Evolutionary conservation across 2,113 vertebrate species (phyloP).

Genomic region (Phocoena phocoena): DNA sequence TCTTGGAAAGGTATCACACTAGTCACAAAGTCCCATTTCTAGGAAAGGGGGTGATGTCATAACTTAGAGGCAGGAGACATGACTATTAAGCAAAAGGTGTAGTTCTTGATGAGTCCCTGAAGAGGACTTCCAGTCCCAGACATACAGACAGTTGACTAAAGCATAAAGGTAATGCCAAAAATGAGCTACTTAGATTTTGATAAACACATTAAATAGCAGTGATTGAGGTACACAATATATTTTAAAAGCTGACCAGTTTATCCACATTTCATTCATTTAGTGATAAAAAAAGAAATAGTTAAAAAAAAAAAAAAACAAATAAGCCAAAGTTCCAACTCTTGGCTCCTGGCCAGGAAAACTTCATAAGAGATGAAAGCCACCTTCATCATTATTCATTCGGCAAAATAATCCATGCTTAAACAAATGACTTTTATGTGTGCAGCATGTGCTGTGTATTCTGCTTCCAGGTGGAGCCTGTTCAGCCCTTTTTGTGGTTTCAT

Average conservation of each 20-base stretch:
- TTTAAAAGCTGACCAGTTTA: conserved; percentile 57
- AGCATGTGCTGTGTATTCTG: conserved; percentile 59
- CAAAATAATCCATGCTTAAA: conserved; percentile 66
- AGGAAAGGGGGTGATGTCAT: not conserved
- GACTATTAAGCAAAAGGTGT: not conserved
- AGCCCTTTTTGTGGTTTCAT: conserved; percentile 64
- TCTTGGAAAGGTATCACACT: not conserved
- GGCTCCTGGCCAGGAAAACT: conserved; percentile 64
- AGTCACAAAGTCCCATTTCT: not conserved
- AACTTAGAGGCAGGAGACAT: not conserved
- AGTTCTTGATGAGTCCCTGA: not conserved
- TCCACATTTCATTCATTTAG: conserved; percentile 59
- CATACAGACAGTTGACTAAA: not conserved
- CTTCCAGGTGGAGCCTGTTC: conserved; percentile 63
- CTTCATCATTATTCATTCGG: conserved; percentile 56
- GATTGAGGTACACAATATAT: not conserved
- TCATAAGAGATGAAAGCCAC: conserved; percentile 69
- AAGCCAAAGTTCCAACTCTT: conserved; percentile 55
- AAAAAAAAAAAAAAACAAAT: not conserved
- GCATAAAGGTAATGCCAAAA: not conserved
- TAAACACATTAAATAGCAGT: conserved; percentile 24
- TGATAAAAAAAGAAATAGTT: conserved; percentile 20
- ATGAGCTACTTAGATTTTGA: conserved; percentile 8
- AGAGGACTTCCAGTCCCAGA: not conserved
- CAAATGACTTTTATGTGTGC: conserved; percentile 51